phyloP scores from a whole-genome alignment of 2,797 vertebrate genomes.

The Mus spretus region DNA sequence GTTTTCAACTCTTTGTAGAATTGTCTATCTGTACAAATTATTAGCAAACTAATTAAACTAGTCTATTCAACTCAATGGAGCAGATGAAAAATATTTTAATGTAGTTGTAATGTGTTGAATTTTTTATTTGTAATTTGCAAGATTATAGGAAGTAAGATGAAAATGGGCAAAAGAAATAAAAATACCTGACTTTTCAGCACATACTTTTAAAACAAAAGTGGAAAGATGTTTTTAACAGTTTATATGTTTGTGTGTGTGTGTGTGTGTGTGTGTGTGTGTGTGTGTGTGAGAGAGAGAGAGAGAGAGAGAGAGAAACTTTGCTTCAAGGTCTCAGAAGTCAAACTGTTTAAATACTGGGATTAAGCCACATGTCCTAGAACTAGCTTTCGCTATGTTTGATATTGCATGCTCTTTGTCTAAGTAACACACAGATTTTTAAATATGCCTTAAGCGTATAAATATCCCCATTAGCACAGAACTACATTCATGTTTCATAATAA shows the following conservation, averaged over 20 bases:
- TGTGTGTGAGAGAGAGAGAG: too few species aligned
- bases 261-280: background rate
- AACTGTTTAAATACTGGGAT: constrained; percentile 2
- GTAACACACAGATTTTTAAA: constrained; percentile 9
- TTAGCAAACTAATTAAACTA: constrained; percentile 62
- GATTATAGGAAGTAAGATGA: background rate
- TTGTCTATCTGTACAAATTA: background rate
- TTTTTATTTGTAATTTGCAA: constrained; percentile 46
- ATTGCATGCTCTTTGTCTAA: background rate
- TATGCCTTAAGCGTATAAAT: constrained; percentile 4
- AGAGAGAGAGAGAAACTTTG: background rate
- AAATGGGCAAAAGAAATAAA: background rate
- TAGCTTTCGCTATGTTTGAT: constrained; percentile 33
- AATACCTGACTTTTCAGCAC: background rate
- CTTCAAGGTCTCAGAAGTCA: constrained; percentile 1
- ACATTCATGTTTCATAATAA: constrained; percentile 27
- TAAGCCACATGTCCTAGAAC: background rate
- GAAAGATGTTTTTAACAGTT: too few species aligned
- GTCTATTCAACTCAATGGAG: constrained; percentile 32
- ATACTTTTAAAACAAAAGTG: background rate
- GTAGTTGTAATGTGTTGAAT: constrained; percentile 3
- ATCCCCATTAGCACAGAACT: background rate
- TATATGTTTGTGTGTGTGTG: background rate
- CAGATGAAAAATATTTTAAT: constrained; percentile 35
- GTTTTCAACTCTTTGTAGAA: constrained; percentile 59